Evolutionary conservation across 2,113 vertebrate genomes (phyloP).

Genomic region (Hiodon alosoides): DNA sequence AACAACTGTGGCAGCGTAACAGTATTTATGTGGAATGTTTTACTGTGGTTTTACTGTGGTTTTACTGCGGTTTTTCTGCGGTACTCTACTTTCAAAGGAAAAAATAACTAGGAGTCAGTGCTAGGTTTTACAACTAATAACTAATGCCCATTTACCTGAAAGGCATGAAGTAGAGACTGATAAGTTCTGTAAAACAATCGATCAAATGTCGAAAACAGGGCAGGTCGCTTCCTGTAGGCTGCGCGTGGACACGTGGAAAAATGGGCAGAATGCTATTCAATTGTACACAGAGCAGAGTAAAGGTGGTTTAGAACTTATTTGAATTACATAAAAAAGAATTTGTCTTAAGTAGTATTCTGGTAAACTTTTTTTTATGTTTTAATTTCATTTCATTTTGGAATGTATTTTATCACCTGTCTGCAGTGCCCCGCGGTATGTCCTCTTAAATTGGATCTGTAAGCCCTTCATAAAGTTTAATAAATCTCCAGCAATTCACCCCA

Average conservation of each 20-base stretch:
- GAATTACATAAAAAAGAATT: constrained; percentile 33
- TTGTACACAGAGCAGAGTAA: constrained; percentile 20
- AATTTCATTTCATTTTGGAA: constrained; percentile 62
- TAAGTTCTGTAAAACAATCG: constrained; percentile 7
- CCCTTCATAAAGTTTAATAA: constrained; percentile 99
- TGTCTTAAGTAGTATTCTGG: constrained; percentile 52
- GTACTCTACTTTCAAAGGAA: too few species aligned
- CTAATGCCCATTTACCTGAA: too few species aligned
- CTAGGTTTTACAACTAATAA: too few species aligned
- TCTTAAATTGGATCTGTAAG: constrained; percentile 98
- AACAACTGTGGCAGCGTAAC: too few species aligned
- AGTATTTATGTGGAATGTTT: too few species aligned
- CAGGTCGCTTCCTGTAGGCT: constrained; percentile 4
- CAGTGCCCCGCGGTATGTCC: constrained; percentile 88
- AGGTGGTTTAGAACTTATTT: constrained; percentile 31
- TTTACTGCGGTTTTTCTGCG: too few species aligned
- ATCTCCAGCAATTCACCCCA: constrained; percentile 92
- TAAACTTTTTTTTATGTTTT: constrained; percentile 44
- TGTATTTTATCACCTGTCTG: constrained; percentile 83
- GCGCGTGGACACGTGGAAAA: not conserved
- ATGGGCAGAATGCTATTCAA: constrained; percentile 6
- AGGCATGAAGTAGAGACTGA: not conserved
- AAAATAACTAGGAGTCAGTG: too few species aligned
- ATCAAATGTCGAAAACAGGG: constrained; percentile 6
- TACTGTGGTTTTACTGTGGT: too few species aligned